Evolutionary conservation across 2,797 vertebrate genomes (phyloP).

Genomic region (Oreochromis grahami): DNA sequence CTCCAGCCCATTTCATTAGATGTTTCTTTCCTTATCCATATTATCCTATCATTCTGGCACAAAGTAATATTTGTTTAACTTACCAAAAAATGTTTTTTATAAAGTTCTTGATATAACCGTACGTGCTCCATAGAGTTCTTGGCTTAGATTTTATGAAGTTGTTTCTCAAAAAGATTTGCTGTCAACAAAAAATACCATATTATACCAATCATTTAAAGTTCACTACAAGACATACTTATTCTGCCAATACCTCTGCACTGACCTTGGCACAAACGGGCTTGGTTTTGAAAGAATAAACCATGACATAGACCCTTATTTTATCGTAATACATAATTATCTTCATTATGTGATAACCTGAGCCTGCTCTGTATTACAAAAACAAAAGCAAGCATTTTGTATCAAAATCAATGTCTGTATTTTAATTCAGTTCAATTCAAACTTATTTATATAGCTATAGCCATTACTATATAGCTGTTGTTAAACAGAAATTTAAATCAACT

Average conservation of each 20-base stretch:
- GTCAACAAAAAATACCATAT: neutral
- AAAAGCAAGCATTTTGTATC: neutral
- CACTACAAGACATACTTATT: neutral
- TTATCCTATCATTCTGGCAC: too few relatives aligned
- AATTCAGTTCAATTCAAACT: neutral
- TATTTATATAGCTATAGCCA: neutral
- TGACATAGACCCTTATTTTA: neutral
- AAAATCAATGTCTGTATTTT: neutral
- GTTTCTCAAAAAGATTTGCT: too few relatives aligned
- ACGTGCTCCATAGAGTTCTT: too few relatives aligned
- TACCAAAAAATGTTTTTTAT: too few relatives aligned
- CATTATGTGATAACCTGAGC: neutral
- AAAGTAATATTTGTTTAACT: too few relatives aligned
- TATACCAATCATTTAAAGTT: neutral
- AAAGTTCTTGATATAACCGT: too few relatives aligned
- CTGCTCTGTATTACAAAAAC: neutral
- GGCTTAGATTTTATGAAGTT: too few relatives aligned
- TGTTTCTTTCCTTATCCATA: too few relatives aligned
- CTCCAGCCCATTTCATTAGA: too few relatives aligned
- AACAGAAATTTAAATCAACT: neutral
- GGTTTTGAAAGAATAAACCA: neutral
- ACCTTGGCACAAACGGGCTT: neutral
- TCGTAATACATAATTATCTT: neutral
- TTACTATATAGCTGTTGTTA: neutral
- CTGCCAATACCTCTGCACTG: neutral